Percentiles rank a stretch among this genome's conserved stretches.
These are phyloP conservation scores for Parasteatoda tepidariorum DNA, from an alignment of 1,140 invertebrate genomes.

Conservation along the genomic window DNA sequence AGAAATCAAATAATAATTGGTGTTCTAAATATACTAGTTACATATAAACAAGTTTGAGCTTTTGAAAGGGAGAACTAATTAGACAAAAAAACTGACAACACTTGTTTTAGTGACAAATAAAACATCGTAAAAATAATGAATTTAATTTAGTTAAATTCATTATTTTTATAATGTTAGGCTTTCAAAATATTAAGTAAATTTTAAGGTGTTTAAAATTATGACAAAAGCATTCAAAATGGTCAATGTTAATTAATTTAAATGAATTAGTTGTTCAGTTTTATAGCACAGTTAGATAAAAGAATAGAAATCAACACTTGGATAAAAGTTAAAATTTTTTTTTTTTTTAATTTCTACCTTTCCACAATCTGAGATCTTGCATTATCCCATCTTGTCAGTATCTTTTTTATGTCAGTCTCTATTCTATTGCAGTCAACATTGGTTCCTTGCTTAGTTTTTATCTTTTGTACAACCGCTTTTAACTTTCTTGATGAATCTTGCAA, in stretches of 20 bases:
- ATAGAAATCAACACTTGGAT: background rate
- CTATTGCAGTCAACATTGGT: conserved; percentile 87
- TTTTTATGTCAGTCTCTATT: conserved; percentile 89
- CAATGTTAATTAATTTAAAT: background rate
- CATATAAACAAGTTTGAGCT: too few relatives aligned
- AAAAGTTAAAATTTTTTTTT: background rate
- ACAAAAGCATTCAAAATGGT: background rate
- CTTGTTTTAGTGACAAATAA: too few relatives aligned
- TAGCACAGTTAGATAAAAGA: background rate
- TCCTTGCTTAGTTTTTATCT: conserved; percentile 77
- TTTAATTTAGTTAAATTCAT: too few relatives aligned
- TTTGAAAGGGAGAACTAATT: too few relatives aligned
- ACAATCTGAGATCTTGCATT: conserved; percentile 89
- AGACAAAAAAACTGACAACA: too few relatives aligned
- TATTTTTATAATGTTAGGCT: background rate
- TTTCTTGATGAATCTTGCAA: conserved; percentile 90
- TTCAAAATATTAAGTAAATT: background rate
- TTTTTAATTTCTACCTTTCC: conserved; percentile 76
- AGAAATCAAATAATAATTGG: too few relatives aligned
- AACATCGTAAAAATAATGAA: background rate
- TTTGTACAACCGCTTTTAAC: conserved; percentile 85
- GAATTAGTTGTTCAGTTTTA: background rate
- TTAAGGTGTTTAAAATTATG: background rate
- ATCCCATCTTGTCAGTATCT: conserved; percentile 88
- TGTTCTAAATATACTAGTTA: too few relatives aligned